Evolutionary conservation across 2,888 invertebrate genomes (phyloP), one percentile per base, ranked within the genome.

Genomic region (Lottia scabra): DNA sequence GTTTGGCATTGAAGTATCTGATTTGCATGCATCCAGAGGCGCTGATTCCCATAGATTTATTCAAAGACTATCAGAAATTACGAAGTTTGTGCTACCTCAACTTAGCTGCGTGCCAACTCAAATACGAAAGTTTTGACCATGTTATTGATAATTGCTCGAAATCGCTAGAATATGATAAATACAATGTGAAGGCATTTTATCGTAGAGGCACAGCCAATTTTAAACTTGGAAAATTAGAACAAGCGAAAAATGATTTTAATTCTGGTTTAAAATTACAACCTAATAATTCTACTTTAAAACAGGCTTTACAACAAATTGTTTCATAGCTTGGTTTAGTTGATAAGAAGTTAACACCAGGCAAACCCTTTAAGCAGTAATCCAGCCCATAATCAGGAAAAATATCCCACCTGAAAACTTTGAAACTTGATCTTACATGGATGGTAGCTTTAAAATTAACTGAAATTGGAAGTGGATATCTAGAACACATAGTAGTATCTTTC

Each of bases 21-120:
- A 92, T 94, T 45, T 88, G 92, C 6, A 86, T 79, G 70, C 64
- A 70, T 30, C 78, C 80, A 12, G 72, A 73, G 19, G 67, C 73
- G 0, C 48, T 72, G 3, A 64, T 75, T 12, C 43, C 69, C 10
- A 69, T 73, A 48, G 46, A 75, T 10, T 13, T 80, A 26, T 67
- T 67, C 6, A 56, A 73, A 45, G 73, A 75, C 15, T 78, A 75
- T 68, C 62, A 70, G 15, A 72, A 70, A n/a, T 75, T 84, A 5
- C 74, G 75, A 69, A 69, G 74, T 26, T 75, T 81, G 65, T 90
- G 96, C 12, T 95, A 94, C 86, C 94, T 94, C 80, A 97, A 97
- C 89, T 90, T 96, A 86, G 94, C 96, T 0, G 94, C 94, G 65
- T 95, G 96, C 86, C 94, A 95, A 81, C 91, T 95, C 26, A 93